phyloP scores from a whole-genome alignment of 2,797 vertebrate species.

The Hemibagrus guttatus region DNA sequence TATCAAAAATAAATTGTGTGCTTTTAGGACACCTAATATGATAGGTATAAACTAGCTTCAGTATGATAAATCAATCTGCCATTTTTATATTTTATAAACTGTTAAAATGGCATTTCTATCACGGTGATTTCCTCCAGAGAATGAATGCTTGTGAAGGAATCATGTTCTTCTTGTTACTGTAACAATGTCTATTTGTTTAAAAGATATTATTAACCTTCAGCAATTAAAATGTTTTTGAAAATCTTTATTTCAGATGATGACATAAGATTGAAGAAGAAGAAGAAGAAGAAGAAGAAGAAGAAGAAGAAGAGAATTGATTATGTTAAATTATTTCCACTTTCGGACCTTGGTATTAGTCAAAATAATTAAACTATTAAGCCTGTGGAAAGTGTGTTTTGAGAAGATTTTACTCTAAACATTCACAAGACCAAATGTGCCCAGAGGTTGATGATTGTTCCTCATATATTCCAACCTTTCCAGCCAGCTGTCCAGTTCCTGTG shows the following conservation, averaged over 20 bases:
- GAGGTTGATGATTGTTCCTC: too few species aligned
- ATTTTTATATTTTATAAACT: background rate
- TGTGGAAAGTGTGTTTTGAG: background rate
- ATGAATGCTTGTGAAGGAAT: background rate
- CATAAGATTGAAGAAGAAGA: background rate
- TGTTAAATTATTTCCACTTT: background rate
- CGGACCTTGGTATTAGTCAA: background rate
- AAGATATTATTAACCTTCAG: too few species aligned
- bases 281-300: background rate
- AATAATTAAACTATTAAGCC: background rate
- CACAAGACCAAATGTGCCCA: background rate
- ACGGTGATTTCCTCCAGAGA: background rate
- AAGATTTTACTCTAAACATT: background rate
- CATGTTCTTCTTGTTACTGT: background rate
- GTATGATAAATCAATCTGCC: background rate
- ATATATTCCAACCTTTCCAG: too few species aligned
- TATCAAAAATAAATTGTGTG: background rate
- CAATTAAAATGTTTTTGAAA: background rate
- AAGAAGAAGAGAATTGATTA: background rate
- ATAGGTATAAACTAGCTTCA: background rate
- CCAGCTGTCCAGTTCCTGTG: background rate
- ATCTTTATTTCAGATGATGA: background rate
- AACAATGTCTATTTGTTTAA: background rate
- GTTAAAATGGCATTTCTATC: background rate
- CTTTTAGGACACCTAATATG: background rate